Percentiles rank a stretch among this genome's conserved stretches.
Evolutionary conservation across 2,888 invertebrate genomes (phyloP).

Genomic region (Oegoconia quadripuncta): DNA sequence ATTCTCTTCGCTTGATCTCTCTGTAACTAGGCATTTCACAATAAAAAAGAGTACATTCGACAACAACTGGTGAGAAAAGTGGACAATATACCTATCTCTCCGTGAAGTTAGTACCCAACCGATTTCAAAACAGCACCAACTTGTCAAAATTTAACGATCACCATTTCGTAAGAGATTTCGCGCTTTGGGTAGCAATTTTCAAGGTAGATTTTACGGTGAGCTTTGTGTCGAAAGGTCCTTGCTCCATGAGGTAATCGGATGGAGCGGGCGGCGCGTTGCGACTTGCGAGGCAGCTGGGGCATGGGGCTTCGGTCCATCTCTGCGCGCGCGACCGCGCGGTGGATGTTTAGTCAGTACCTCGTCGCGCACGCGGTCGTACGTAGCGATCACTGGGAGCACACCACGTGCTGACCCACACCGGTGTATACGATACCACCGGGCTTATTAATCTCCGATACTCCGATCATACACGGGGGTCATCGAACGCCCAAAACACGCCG

Average conservation of each 20-base stretch:
- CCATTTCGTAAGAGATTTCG: constrained; percentile 47
- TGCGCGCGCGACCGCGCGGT: constrained; percentile 18
- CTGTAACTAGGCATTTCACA: no score
- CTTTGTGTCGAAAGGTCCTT: constrained; percentile 74
- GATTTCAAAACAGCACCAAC: constrained; percentile 21
- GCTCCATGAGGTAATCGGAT: constrained; percentile 73
- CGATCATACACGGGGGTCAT: constrained; percentile 25
- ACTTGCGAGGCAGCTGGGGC: constrained; percentile 44
- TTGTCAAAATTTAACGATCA: constrained; percentile 26
- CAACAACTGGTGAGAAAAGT: not conserved
- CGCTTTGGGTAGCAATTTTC: constrained; percentile 55
- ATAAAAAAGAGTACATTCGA: no score
- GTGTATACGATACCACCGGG: constrained; percentile 18
- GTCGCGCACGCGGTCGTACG: constrained; percentile 41
- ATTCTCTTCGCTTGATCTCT: no score
- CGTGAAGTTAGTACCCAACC: not conserved
- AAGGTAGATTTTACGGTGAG: constrained; percentile 70
- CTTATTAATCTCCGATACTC: constrained; percentile 22
- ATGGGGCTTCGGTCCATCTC: constrained; percentile 42
- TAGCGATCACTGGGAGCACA: constrained; percentile 10
- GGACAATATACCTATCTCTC: not conserved
- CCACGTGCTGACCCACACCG: constrained; percentile 22
- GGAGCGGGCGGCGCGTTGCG: constrained; percentile 37
- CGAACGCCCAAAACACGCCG: constrained; percentile 24
- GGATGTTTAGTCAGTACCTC: constrained; percentile 32